These are phyloP conservation scores for Oasisia sp. DNA, from an alignment of 2,888 invertebrate genomes.

Conservation along the genomic window DNA sequence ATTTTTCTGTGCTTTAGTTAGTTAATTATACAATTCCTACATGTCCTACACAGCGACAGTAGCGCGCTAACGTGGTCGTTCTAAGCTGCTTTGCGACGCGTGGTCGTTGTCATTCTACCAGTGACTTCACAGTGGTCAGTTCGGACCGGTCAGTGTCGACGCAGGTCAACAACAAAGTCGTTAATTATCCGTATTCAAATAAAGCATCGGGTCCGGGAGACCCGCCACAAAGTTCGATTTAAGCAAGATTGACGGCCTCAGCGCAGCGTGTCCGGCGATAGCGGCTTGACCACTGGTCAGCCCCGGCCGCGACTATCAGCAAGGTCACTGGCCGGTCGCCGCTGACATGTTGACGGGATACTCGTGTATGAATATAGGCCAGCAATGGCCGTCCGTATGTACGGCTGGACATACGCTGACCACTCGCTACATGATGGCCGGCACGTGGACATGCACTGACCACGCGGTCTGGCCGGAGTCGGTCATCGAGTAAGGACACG, in stretches of 20 bases:
- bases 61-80: not conserved
- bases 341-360: not conserved
- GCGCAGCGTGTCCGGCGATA: not conserved
- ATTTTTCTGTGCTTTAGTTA: not conserved
- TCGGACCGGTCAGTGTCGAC: not conserved
- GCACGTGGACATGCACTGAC: not conserved
- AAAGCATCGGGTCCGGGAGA: not conserved
- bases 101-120: not conserved
- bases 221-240: not conserved
- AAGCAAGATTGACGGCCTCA: not conserved
- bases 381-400: not conserved
- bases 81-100: not conserved
- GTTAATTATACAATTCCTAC: too few species aligned
- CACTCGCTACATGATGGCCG: not conserved
- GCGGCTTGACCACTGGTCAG: not conserved
- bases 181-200: conserved; percentile 11
- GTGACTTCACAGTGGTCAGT: not conserved
- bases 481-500: too few species aligned
- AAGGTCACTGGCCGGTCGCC: conserved; percentile 4
- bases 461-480: not conserved
- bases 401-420: not conserved
- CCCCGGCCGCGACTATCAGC: not conserved
- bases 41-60: too few species aligned
- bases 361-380: not conserved
- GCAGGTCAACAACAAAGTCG: not conserved